A percentile compares a stretch with the other conserved stretches of the same genome.
phyloP scores from a whole-genome alignment of 53 echinoderm and acorn worm genomes.

The Holothuria scabra region DNA sequence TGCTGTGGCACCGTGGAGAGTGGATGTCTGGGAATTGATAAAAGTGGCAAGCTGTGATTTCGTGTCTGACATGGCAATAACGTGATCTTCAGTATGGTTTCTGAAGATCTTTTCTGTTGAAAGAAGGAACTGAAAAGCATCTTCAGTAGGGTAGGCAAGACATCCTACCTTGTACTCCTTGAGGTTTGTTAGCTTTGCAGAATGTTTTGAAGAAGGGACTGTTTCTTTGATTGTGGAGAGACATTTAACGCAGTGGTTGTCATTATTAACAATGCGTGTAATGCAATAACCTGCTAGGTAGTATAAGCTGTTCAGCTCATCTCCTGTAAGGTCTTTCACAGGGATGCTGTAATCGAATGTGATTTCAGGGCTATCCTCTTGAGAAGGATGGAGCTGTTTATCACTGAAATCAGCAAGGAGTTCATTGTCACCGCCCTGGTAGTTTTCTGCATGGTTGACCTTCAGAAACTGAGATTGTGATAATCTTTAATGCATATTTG shows the following conservation, averaged over 20 bases:
- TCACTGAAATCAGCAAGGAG: slow-evolving; percentile 25
- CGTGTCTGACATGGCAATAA: no score
- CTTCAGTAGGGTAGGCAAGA: background rate
- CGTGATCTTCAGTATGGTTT: no score
- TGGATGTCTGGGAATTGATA: no score
- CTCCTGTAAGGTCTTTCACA: background rate
- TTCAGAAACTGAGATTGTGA: slow-evolving; percentile 66
- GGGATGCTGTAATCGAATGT: background rate
- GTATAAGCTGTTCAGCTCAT: slow-evolving; percentile 33
- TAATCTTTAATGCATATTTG: slow-evolving; percentile 62
- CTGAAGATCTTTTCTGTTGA: slow-evolving; percentile 5
- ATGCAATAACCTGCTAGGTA: slow-evolving; percentile 46
- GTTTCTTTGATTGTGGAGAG: background rate
- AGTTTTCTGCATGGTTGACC: background rate
- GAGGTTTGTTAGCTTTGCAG: background rate
- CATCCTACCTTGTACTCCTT: slow-evolving; percentile 19
- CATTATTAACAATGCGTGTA: background rate
- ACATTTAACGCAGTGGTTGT: slow-evolving; percentile 11
- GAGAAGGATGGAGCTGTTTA: background rate
- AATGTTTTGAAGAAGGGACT: no score
- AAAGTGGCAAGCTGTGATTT: no score
- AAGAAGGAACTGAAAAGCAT: background rate
- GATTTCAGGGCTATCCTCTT: background rate
- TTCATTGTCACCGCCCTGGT: slow-evolving; percentile 33
- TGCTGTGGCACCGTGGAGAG: no score